A percentile compares a stretch with the other conserved stretches of the same genome.
Conservation (phyloP, 1,140 invertebrate genomes). For the Sminthurinus signatus region DNA sequence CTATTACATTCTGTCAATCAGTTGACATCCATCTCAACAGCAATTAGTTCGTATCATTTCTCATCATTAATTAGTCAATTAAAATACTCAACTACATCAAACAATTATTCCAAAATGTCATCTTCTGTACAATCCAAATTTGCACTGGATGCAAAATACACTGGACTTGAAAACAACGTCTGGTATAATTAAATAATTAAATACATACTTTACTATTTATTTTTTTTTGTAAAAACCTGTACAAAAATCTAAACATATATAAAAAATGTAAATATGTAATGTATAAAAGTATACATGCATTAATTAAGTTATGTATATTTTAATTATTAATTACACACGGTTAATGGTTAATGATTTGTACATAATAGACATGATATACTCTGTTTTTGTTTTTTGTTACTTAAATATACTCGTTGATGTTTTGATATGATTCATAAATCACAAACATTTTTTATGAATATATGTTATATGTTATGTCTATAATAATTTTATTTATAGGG, state of each 20-base stretch:
- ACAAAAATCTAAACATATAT: too few species aligned
- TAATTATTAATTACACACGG: not conserved
- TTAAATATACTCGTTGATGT: too few species aligned
- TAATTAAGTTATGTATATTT: not conserved
- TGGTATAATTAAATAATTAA: constrained; percentile 46
- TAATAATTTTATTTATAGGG: constrained; percentile 60
- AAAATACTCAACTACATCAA: not conserved
- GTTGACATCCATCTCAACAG: not conserved
- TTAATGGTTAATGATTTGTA: not conserved
- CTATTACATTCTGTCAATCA: not conserved
- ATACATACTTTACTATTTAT: not conserved
- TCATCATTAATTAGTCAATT: not conserved
- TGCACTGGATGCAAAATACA: constrained; percentile 53
- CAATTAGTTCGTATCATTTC: too few species aligned
- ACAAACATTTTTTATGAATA: too few species aligned
- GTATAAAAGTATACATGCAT: not conserved
- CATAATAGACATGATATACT: constrained; percentile 20
- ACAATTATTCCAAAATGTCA: not conserved
- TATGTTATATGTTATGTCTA: constrained; percentile 28
- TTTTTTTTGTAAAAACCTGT: not conserved
- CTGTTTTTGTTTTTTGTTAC: constrained; percentile 10
- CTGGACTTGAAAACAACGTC: constrained; percentile 54
- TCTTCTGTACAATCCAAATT: constrained; percentile 51
- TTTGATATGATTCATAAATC: too few species aligned
- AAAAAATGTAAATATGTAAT: constrained; percentile 7